phyloP scores from a whole-genome alignment of 2,888 invertebrate genomes.

The Dasypolia templi region DNA sequence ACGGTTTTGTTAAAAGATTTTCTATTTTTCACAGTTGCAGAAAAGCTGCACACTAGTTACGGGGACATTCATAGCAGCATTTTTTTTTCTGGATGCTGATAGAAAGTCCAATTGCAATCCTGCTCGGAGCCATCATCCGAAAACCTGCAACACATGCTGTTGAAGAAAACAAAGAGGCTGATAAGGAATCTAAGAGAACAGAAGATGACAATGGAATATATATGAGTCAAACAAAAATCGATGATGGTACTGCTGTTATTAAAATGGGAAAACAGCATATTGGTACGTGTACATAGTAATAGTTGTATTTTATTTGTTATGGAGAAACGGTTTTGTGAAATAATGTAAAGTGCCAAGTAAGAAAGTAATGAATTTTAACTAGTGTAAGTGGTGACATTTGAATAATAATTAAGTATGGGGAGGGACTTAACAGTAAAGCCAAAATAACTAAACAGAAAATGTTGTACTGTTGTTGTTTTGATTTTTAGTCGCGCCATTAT shows the following conservation, averaged over 20 bases:
- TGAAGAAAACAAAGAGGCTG: background rate
- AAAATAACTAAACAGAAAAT: too few relatives aligned
- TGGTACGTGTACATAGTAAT: background rate
- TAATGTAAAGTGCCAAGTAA: background rate
- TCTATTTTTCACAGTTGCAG: background rate
- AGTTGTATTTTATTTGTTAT: background rate
- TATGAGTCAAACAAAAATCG: background rate
- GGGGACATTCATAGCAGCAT: background rate
- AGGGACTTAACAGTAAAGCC: too few relatives aligned
- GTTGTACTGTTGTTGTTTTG: too few relatives aligned
- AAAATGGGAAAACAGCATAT: constrained; percentile 3
- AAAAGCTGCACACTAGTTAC: fast-evolving
- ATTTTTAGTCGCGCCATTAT: too few relatives aligned
- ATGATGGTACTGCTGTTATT: constrained; percentile 7
- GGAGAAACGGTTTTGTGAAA: background rate
- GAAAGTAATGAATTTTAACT: too few relatives aligned
- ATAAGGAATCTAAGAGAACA: background rate
- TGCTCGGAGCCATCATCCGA: background rate
- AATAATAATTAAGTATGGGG: background rate
- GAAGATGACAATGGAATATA: constrained; percentile 4
- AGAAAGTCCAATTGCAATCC: constrained; percentile 25
- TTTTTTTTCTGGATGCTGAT: constrained; percentile 36
- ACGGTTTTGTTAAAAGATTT: too few relatives aligned
- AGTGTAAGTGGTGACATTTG: too few relatives aligned
- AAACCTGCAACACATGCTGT: background rate